phyloP scores from a whole-genome alignment of 2,113 vertebrate species.

The Scytalopus superciliaris region DNA sequence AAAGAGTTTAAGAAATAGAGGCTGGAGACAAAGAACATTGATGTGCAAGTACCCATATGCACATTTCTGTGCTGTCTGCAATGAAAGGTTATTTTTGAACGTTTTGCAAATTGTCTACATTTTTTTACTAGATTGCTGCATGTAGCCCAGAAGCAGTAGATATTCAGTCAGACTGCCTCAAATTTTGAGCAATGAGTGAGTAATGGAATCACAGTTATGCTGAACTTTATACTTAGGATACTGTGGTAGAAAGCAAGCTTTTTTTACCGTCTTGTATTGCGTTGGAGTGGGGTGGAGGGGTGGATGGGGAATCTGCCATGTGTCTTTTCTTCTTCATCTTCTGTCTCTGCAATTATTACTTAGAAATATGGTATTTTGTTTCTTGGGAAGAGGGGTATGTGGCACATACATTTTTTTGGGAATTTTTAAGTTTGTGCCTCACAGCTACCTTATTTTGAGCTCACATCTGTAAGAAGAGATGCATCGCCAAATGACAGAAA shows the following conservation, averaged over 20 bases:
- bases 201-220: neutral
- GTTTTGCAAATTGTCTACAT: neutral
- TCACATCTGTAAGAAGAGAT: neutral
- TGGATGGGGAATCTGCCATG: neutral
- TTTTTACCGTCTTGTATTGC: neutral
- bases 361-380: neutral
- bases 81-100: neutral
- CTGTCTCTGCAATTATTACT: neutral
- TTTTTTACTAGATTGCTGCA: neutral
- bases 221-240: neutral
- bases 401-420: fast-evolving
- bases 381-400: neutral
- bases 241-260: neutral
- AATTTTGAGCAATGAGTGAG: neutral
- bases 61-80: neutral
- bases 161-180: neutral
- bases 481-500: neutral
- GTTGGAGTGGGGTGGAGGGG: neutral
- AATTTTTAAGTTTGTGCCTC: neutral
- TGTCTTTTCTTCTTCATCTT: neutral
- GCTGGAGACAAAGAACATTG: neutral
- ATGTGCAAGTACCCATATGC: neutral
- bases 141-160: neutral
- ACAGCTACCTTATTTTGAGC: neutral
- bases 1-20: neutral